phyloP scores from a whole-genome alignment of 2,113 vertebrate species.

The Dasypus novemcinctus region DNA sequence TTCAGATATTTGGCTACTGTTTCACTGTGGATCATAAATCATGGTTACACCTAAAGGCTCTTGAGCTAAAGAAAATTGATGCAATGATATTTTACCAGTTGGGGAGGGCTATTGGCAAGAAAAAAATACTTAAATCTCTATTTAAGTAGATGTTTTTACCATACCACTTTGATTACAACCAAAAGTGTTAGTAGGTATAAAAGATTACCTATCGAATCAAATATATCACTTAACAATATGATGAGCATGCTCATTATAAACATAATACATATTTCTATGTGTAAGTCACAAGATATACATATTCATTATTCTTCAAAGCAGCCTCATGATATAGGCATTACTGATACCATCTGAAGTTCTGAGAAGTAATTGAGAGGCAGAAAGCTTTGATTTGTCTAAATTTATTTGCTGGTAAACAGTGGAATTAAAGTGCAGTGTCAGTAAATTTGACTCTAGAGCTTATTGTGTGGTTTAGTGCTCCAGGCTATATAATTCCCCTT shows the following conservation, averaged over 20 bases:
- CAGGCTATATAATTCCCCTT: not conserved
- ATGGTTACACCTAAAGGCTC: not conserved
- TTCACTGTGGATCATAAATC: slow-evolving; percentile 53
- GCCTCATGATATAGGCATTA: no score
- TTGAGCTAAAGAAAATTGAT: slow-evolving; percentile 51
- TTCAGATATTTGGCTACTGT: slow-evolving; percentile 58
- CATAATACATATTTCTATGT: not conserved
- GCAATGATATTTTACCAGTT: slow-evolving; percentile 16
- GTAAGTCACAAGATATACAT: not conserved
- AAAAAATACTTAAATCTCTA: not conserved
- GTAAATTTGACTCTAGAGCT: not conserved
- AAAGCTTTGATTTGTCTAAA: no score
- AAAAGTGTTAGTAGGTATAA: not conserved
- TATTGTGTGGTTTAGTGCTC: not conserved
- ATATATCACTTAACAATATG: not conserved
- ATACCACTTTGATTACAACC: not conserved
- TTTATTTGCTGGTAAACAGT: no score
- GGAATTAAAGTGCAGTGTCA: no score
- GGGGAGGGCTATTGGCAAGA: not conserved
- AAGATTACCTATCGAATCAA: not conserved
- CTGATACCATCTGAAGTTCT: no score
- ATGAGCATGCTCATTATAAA: not conserved
- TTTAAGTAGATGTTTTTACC: slow-evolving; percentile 26
- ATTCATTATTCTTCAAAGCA: not conserved
- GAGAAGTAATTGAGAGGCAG: no score